phyloP scores from a whole-genome alignment of 2,888 invertebrate genomes.

The Cryptocephalus primarius region DNA sequence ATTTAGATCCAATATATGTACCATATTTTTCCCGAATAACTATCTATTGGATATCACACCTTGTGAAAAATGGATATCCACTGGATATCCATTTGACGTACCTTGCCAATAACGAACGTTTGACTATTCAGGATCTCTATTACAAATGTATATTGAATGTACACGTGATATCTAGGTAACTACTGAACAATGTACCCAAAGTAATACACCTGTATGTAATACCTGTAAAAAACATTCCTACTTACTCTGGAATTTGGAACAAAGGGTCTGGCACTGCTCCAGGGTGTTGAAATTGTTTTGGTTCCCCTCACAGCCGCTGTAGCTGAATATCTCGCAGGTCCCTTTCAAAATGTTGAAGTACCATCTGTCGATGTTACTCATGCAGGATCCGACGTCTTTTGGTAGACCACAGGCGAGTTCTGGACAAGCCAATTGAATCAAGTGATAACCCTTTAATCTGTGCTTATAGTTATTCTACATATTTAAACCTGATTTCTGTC shows the following conservation, averaged over 20 bases:
- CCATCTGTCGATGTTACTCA: constrained; percentile 70
- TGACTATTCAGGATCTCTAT: no score
- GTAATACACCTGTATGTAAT: background rate
- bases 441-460: no score
- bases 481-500: no score
- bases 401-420: constrained; percentile 53
- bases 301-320: constrained; percentile 83
- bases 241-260: constrained; percentile 42
- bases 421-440: constrained; percentile 7
- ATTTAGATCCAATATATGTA: no score
- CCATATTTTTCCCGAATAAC: no score
- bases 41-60: no score
- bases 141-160: no score
- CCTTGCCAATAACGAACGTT: no score
- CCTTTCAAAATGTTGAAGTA: constrained; percentile 64
- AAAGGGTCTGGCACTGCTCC: constrained; percentile 57
- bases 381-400: constrained; percentile 63
- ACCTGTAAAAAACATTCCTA: constrained; percentile 1
- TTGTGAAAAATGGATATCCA: no score
- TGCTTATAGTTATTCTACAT: no score
- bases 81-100: no score
- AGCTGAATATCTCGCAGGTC: constrained; percentile 73
- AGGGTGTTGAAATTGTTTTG: constrained; percentile 74
- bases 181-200: background rate
- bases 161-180: no score